Base-by-base conservation (phyloP, 53 echinoderm and acorn worm species). In the Apostichopus leukothele region DNA sequence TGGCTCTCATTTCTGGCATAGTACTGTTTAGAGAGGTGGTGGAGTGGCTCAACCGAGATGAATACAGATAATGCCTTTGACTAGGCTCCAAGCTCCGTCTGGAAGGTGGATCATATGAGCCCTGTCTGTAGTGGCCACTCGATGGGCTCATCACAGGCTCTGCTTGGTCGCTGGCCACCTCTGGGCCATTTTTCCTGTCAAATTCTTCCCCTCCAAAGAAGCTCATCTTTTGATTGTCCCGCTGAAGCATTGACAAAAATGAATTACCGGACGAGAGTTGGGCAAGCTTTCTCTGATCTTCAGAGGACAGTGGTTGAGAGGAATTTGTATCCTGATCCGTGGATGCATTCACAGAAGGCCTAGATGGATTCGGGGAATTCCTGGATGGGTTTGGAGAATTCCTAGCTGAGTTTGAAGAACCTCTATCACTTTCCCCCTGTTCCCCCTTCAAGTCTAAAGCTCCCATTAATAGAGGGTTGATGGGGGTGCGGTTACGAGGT, bases 171-270 rank as follows among this genome's bases (percentile, higher is more conserved):
- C 23, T 75, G 53, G 88, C 88, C 16, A 87, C 88, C 59, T 87
- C 88, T 16, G 88, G 88, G 21, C 88, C 88, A 87, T 87, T 87
- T 51, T 75, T 87, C 60, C 5, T 74, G 23, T 53, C 57, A 75
- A 87, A 87, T 3, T 87, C 75, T 20, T 87, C 88, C 26, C 21
- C 88, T 51, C 88, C 88, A 55, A 54, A 87, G 27, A 87, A 87
- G 74, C 53, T 87, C 88, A 87, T 75, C 53, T 75, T 91, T 83
- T 88, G 83, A 14, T 73, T 87, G 66, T 89, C 91, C 52, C 84
- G 89, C 67, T 91, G 93, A 12, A 93, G 93, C 90, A 75, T 89
- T 16, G 91, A 91, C 66, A 93, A 60, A 86, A 93, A 76, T 7
- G 93, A 93, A 60, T 89, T 93, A 60, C 88, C 90, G 3, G 74